phyloP scores from a whole-genome alignment of 2,888 invertebrate genomes.

The Hypolimnas misippus region DNA sequence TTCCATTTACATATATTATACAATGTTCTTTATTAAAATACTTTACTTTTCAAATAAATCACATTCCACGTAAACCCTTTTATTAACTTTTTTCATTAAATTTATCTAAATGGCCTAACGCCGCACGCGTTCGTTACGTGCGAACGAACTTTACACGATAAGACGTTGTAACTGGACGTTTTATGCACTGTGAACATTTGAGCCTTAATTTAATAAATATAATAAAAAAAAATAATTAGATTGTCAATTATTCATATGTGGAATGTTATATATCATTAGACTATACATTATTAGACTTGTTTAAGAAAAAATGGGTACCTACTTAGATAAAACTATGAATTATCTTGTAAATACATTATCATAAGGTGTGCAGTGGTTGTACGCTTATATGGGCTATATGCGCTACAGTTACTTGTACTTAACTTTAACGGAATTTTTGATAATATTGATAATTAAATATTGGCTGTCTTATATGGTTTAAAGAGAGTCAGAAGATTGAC shows the following conservation, averaged over 20 bases:
- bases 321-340: too few species aligned
- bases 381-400: too few species aligned
- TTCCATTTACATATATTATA: neutral
- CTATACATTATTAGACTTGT: too few species aligned
- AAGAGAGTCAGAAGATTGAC: too few species aligned
- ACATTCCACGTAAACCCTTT: neutral
- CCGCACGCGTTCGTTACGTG: slow-evolving; percentile 3
- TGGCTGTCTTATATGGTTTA: too few species aligned
- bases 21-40: neutral
- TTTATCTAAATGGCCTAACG: neutral
- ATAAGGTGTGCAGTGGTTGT: too few species aligned
- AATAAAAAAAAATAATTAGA: neutral
- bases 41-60: neutral
- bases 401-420: too few species aligned
- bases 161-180: neutral
- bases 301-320: too few species aligned
- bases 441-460: too few species aligned
- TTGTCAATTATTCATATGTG: neutral
- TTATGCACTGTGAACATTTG: slow-evolving; percentile 1
- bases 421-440: too few species aligned
- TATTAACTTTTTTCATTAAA: neutral
- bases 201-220: neutral
- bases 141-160: neutral
- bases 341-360: too few species aligned
- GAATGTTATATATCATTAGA: neutral